A percentile compares a stretch with the other conserved stretches of the same genome.
Conservation (phyloP, 1,140 invertebrate species). For the Uloborus diversus region DNA sequence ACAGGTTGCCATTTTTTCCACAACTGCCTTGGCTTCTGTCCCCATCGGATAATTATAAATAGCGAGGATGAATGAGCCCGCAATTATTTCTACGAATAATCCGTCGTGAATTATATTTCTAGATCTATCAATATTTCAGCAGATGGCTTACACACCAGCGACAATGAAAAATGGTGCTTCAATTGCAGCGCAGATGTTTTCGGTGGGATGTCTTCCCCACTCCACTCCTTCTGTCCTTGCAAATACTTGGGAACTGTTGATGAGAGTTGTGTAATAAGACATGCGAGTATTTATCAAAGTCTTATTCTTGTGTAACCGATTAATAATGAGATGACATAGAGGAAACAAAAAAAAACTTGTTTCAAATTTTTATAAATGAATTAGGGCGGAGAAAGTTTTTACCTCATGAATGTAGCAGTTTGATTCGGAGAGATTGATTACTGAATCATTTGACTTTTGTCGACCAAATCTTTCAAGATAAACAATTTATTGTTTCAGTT, state of each 20-base stretch:
- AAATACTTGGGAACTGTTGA: neutral
- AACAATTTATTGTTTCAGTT: too few species aligned
- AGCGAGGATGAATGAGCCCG: slow-evolving; percentile 46
- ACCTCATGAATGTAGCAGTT: too few species aligned
- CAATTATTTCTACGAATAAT: slow-evolving; percentile 54
- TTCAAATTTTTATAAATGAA: too few species aligned
- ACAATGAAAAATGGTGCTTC: slow-evolving; percentile 52
- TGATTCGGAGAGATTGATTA: too few species aligned
- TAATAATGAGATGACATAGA: too few species aligned
- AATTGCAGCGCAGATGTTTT: slow-evolving; percentile 54
- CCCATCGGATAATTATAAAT: slow-evolving; percentile 54
- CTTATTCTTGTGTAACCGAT: too few species aligned
- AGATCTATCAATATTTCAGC: slow-evolving; percentile 51
- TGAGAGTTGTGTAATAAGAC: slow-evolving; percentile 45
- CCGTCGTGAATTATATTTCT: slow-evolving; percentile 45
- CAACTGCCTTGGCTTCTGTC: neutral
- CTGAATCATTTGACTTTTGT: too few species aligned
- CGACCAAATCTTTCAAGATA: too few species aligned
- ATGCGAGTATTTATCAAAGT: slow-evolving; percentile 46
- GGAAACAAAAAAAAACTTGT: too few species aligned
- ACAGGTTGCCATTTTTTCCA: too few species aligned
- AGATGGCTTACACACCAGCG: slow-evolving; percentile 38
- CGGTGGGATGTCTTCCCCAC: neutral
- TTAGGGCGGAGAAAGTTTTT: too few species aligned
- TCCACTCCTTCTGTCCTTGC: neutral